Evolutionary conservation across 2,888 invertebrate genomes (phyloP).

Genomic region (Xylota segnis): DNA sequence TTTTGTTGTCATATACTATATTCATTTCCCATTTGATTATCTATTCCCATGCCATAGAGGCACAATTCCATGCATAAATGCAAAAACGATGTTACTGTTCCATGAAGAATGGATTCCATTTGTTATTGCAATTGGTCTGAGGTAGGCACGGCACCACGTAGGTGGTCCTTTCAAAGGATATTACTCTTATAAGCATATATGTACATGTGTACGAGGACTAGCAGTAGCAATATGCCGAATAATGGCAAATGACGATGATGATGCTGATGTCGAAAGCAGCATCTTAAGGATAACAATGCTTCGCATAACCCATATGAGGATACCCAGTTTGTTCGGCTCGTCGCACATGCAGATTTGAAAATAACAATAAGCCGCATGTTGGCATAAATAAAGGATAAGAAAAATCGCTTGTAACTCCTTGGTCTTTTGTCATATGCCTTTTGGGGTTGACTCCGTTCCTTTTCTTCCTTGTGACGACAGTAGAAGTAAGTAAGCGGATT

Average conservation of each 20-base stretch:
- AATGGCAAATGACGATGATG: conserved; percentile 61
- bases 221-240: conserved; percentile 62
- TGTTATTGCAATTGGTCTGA: conserved; percentile 58
- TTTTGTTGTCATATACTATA: conserved; percentile 4
- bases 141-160: conserved; percentile 29
- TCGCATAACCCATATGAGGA: neutral
- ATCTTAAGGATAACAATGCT: conserved; percentile 61
- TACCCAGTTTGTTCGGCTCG: conserved; percentile 34
- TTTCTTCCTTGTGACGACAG: neutral
- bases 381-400: conserved; percentile 62
- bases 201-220: neutral
- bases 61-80: conserved; percentile 65
- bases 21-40: conserved; percentile 28
- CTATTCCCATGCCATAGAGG: conserved; percentile 11
- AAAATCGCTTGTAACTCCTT: conserved; percentile 50
- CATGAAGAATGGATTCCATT: conserved; percentile 42
- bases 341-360: conserved; percentile 68
- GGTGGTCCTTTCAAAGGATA: conserved; percentile 54
- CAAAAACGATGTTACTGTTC: conserved; percentile 44
- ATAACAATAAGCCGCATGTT: conserved; percentile 70
- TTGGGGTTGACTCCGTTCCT: neutral
- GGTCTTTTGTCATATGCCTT: conserved; percentile 45
- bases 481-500: conserved; percentile 47
- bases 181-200: conserved; percentile 39
- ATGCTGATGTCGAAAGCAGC: conserved; percentile 58